Conservation (phyloP, 1,140 invertebrate genomes). For the Yoshiicerus persimilis region DNA sequence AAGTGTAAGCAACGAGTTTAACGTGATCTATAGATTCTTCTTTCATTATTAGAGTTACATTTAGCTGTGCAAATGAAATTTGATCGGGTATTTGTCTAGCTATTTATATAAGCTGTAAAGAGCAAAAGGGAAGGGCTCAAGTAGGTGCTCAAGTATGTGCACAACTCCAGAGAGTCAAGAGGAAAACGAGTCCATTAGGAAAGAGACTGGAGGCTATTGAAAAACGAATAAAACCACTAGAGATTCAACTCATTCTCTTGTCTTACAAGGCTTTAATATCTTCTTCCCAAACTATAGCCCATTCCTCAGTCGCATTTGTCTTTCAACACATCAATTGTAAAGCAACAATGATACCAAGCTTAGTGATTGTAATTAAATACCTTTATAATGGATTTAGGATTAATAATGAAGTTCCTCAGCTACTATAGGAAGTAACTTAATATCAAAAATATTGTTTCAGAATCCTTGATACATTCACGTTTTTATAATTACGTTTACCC, state of each 20-base stretch:
- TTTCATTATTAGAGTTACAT: background rate
- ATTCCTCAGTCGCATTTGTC: background rate
- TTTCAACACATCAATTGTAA: too few species aligned
- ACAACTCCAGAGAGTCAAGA: background rate
- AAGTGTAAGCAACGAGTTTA: background rate
- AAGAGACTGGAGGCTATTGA: background rate
- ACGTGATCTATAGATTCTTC: background rate
- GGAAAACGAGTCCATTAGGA: background rate
- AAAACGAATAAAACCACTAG: background rate
- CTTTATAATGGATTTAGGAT: too few species aligned
- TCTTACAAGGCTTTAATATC: background rate
- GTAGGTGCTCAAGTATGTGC: background rate
- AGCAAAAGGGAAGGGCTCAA: background rate
- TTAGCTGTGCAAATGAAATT: background rate
- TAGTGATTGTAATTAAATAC: too few species aligned
- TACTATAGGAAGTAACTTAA: too few species aligned
- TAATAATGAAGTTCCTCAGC: too few species aligned
- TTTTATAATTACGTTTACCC: too few species aligned
- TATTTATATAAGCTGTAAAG: background rate
- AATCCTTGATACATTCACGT: too few species aligned
- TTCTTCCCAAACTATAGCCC: background rate
- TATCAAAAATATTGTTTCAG: too few species aligned
- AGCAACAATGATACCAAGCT: background rate
- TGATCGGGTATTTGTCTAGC: slow-evolving; percentile 11
- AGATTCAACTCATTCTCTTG: background rate